Conservation (phyloP, 2,888 invertebrate species). For the Melanargia galathea region DNA sequence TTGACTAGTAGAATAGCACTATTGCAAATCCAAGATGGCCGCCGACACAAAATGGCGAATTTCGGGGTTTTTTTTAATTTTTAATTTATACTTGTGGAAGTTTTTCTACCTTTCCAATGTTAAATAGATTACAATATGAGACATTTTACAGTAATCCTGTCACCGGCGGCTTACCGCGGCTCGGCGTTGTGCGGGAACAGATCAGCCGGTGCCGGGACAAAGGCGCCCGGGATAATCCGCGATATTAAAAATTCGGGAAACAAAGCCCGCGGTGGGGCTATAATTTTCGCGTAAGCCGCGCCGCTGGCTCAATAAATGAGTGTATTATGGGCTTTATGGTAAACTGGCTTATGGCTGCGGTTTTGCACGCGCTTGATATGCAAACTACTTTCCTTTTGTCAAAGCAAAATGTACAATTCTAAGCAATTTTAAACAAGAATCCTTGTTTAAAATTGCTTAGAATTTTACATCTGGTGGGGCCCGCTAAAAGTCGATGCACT, state of each 20-base stretch:
- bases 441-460: no score
- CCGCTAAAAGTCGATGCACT: no score
- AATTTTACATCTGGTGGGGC: no score
- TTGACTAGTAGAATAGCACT: no score
- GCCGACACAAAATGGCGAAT: no score
- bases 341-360: neutral
- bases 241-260: conserved; percentile 51
- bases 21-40: no score
- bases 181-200: conserved; percentile 23
- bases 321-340: conserved; percentile 19
- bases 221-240: conserved; percentile 42
- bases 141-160: conserved; percentile 1
- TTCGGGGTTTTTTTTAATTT: no score
- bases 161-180: conserved; percentile 21
- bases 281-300: conserved; percentile 43
- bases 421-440: no score
- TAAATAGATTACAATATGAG: neutral
- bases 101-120: neutral
- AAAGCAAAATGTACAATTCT: no score
- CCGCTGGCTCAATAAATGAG: conserved; percentile 23
- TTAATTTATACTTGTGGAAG: no score
- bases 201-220: conserved; percentile 36
- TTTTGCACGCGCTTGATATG: neutral
- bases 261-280: conserved; percentile 42
- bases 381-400: no score